phyloP scores from a whole-genome alignment of 2,888 invertebrate genomes.

The Suillia variegata region DNA sequence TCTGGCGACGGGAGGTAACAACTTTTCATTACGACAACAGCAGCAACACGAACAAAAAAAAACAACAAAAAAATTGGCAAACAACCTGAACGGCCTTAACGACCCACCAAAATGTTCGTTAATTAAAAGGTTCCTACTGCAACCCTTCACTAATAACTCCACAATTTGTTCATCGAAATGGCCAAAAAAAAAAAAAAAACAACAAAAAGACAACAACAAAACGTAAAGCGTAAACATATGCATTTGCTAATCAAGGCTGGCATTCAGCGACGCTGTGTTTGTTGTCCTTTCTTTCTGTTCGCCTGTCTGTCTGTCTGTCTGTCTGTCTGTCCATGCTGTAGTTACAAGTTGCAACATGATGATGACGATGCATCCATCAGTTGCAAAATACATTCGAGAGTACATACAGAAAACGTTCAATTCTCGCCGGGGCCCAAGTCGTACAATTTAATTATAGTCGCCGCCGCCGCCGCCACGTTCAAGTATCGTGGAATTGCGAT shows the following conservation, averaged over 20 bases:
- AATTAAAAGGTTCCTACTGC: background rate
- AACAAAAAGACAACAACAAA: too few species aligned
- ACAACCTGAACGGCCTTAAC: background rate
- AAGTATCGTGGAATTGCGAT: slow-evolving; percentile 14
- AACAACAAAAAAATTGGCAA: background rate
- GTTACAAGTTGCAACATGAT: background rate
- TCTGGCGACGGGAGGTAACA: background rate
- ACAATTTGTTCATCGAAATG: background rate
- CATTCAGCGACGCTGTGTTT: too few species aligned
- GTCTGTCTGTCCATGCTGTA: too few species aligned
- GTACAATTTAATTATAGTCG: slow-evolving; percentile 10
- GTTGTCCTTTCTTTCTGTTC: too few species aligned
- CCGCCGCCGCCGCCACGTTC: too few species aligned
- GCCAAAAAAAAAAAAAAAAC: too few species aligned
- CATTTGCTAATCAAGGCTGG: background rate
- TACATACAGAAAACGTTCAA: background rate
- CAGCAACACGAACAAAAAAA: background rate
- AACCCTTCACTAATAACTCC: slow-evolving; percentile 2
- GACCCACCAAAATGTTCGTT: slow-evolving; percentile 4
- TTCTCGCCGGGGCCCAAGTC: background rate
- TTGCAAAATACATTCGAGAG: background rate
- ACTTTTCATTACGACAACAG: background rate
- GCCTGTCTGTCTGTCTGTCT: background rate
- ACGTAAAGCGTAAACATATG: background rate
- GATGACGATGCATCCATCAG: background rate